phyloP scores from a whole-genome alignment of 2,797 vertebrate species.

The Myoxocephalus aenaeus region DNA sequence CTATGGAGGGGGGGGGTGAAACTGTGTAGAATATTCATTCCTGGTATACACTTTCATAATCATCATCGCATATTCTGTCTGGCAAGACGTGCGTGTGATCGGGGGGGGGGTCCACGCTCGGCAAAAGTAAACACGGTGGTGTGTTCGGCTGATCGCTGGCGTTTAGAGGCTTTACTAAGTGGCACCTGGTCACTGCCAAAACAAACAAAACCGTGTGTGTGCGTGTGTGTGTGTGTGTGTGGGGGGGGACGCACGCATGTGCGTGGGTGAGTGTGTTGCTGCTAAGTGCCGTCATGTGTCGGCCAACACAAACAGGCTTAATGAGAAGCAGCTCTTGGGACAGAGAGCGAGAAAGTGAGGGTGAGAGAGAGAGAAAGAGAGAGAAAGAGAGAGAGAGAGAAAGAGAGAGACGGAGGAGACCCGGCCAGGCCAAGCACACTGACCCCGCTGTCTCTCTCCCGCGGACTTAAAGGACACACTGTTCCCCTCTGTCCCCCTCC shows the following conservation, averaged over 20 bases:
- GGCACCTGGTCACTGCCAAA: constrained; percentile 82
- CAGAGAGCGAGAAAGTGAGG: constrained; percentile 51
- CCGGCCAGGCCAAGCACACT: constrained; percentile 77
- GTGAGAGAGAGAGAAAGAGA: constrained; percentile 41
- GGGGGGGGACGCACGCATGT: background rate
- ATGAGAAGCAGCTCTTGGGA: constrained; percentile 86
- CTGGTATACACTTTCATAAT: constrained; percentile 12
- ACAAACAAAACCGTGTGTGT: constrained; percentile 69
- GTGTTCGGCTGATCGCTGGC: constrained; percentile 67
- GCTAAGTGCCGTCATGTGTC: constrained; percentile 81
- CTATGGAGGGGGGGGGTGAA: background rate
- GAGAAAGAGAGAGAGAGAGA: constrained; percentile 51
- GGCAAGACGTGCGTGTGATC: constrained; percentile 1
- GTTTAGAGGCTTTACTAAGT: constrained; percentile 79
- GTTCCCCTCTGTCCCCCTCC: constrained; percentile 71
- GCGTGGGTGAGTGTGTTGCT: constrained; percentile 60
- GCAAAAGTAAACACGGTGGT: constrained; percentile 50
- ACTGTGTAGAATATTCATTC: background rate
- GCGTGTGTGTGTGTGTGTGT: constrained; percentile 24
- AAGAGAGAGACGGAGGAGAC: constrained; percentile 53
- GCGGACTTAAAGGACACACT: constrained; percentile 81
- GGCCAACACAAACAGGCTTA: constrained; percentile 87
- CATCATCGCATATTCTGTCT: constrained; percentile 9
- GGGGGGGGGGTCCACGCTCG: constrained; percentile 19
- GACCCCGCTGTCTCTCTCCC: constrained; percentile 78